Base-by-base conservation (phyloP, 2,888 invertebrate genomes). In the Thera britannica region DNA sequence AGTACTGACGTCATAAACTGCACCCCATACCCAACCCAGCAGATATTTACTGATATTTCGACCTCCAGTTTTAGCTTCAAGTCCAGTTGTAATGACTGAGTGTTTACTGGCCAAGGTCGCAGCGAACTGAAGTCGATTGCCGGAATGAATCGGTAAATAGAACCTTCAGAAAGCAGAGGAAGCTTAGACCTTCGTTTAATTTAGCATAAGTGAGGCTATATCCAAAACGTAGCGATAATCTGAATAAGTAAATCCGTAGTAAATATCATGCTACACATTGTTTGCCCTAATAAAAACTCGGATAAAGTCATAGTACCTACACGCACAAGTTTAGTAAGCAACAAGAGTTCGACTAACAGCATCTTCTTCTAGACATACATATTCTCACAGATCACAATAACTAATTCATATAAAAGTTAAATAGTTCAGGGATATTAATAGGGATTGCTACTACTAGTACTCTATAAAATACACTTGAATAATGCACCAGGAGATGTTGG, bases 51-150 rank as follows among this genome's bases (percentile, higher is more conserved):
- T 58, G 59, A 51, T 60, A 49, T 60, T 52, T 62, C 77, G 76
- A 75, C 77, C 79, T 80, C 75, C 76, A 73, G 73, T 67, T 72
- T 69, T 67, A 34, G 63, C 69, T 71, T 61, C 70, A 71, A 66
- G 61, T 70, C 67, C 84, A 81, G 81, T 84, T 81, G 76, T 79
- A 80, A 77, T 76, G 72, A 67, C 72, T 68, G 75, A 75, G 77
- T 74, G 83, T 83, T 87, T 84, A 82, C 78, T 71, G 68, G 54
- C 79, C 89, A 91, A 90, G 90, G 90, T 74, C 79, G 80, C 77
- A 77, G 49, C 68, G 58, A 49, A 61, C 48, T 54, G 64, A 55
- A 61, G 58, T 56, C 62, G 49, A 62, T 66, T 63, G 66, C 52
- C 52, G 63, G 63, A 67, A 68, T 65, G 38, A 38, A 48, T 58